These are phyloP conservation scores for Eulacestoma nigropectus DNA, from an alignment of 2,113 vertebrate species.

Conservation along the genomic window DNA sequence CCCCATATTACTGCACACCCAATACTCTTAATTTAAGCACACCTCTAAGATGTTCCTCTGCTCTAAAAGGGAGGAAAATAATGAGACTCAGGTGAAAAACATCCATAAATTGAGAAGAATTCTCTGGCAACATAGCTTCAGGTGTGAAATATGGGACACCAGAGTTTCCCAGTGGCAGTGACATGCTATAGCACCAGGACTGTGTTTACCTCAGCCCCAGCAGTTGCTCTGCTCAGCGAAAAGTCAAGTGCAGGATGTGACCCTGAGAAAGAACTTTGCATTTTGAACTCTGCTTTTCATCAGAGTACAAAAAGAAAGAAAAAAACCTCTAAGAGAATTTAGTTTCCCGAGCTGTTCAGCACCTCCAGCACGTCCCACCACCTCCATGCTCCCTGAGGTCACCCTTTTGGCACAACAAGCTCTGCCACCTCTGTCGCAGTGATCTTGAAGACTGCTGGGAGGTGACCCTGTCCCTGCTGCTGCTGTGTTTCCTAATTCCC, in stretches of 20 bases:
- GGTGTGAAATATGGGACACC: background rate
- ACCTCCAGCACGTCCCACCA: background rate
- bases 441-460: background rate
- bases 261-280: background rate
- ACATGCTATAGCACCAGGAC: background rate
- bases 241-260: rapidly evolving
- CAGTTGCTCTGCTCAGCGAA: background rate
- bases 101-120: background rate
- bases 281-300: background rate
- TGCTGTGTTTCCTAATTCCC: background rate
- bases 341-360: background rate
- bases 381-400: rapidly evolving
- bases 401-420: rapidly evolving
- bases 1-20: background rate
- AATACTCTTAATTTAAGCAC: background rate
- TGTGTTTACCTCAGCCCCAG: background rate
- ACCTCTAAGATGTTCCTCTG: background rate
- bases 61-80: background rate
- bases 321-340: background rate
- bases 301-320: background rate
- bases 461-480: background rate
- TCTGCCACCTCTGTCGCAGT: rapidly evolving
- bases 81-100: background rate
- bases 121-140: background rate
- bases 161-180: background rate